A percentile compares a stretch with the other conserved stretches of the same genome.
phyloP scores from a whole-genome alignment of 1,140 invertebrate genomes.

The Drosophila repletoides region DNA sequence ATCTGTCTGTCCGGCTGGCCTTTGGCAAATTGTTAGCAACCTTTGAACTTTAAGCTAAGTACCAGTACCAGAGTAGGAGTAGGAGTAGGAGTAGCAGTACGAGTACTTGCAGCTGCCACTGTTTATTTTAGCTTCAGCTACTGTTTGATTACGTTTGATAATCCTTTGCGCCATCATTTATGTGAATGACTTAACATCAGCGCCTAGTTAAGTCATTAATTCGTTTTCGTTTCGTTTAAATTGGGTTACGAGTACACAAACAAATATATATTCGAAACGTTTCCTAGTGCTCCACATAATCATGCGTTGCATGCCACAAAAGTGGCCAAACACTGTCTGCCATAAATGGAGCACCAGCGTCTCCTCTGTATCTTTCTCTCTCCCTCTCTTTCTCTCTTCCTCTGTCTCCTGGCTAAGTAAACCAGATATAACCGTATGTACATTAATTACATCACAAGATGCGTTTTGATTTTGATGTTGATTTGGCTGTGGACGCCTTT shows the following conservation, averaged over 20 bases:
- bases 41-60: slow-evolving; percentile 40
- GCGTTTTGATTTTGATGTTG: slow-evolving; percentile 48
- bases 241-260: slow-evolving; percentile 11
- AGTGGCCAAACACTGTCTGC: slow-evolving; percentile 53
- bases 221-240: slow-evolving; percentile 9
- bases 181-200: slow-evolving; percentile 10
- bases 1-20: slow-evolving; percentile 12
- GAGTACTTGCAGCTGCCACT: slow-evolving; percentile 4
- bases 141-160: slow-evolving; percentile 23
- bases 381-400: neutral
- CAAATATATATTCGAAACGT: slow-evolving; percentile 7
- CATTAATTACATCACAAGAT: slow-evolving; percentile 66
- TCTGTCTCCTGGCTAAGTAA: slow-evolving; percentile 1
- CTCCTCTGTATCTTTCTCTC: neutral
- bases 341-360: slow-evolving; percentile 71
- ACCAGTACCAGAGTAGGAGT: slow-evolving; percentile 34
- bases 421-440: slow-evolving; percentile 22
- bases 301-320: slow-evolving; percentile 49
- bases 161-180: slow-evolving; percentile 4
- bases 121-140: slow-evolving; percentile 29
- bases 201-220: slow-evolving; percentile 19
- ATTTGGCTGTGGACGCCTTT: neutral
- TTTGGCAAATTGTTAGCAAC: slow-evolving; percentile 26
- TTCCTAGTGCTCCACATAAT: slow-evolving; percentile 77
- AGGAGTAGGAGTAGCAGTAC: neutral